A percentile compares a stretch with the other conserved stretches of the same genome.
Conservation (phyloP, 2,888 invertebrate species). For the Seira ritae region DNA sequence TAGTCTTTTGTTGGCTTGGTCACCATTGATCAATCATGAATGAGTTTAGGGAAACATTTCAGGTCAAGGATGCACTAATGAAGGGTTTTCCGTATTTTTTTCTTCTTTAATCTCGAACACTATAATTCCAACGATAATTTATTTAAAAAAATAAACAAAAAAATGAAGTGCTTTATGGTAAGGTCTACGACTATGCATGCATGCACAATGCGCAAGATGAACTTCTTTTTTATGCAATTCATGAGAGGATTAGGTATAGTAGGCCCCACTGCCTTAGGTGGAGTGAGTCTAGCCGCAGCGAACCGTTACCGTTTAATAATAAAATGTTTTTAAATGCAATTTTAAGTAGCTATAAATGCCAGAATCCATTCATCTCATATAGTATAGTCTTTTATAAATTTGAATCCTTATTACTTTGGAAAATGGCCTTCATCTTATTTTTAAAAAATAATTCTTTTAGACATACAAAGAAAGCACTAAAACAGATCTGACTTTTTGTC, state of each 20-base stretch:
- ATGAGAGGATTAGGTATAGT: neutral
- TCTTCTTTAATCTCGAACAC: slow-evolving; percentile 9
- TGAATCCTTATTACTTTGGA: neutral
- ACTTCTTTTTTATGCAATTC: too few species aligned
- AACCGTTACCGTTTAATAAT: slow-evolving; percentile 47
- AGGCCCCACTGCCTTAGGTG: neutral
- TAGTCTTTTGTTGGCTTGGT: slow-evolving; percentile 36
- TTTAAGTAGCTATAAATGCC: too few species aligned
- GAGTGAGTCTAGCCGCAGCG: slow-evolving; percentile 14
- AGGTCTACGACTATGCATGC: neutral
- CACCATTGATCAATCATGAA: slow-evolving; percentile 43
- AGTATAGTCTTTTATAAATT: neutral
- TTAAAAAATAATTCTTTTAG: neutral
- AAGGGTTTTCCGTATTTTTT: slow-evolving; percentile 60
- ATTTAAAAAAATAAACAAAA: neutral
- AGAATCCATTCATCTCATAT: neutral
- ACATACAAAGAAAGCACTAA: neutral
- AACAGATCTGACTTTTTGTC: neutral
- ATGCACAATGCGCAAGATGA: neutral
- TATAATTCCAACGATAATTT: slow-evolving; percentile 13
- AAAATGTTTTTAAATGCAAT: slow-evolving; percentile 3
- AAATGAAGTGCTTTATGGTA: neutral
- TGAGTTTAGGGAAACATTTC: slow-evolving; percentile 38
- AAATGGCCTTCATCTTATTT: neutral
- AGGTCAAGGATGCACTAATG: slow-evolving; percentile 65